Percentiles rank a stretch among this genome's conserved stretches.
Evolutionary conservation across 2,888 invertebrate species (phyloP).

Genomic region (Lapara coniferarum): DNA sequence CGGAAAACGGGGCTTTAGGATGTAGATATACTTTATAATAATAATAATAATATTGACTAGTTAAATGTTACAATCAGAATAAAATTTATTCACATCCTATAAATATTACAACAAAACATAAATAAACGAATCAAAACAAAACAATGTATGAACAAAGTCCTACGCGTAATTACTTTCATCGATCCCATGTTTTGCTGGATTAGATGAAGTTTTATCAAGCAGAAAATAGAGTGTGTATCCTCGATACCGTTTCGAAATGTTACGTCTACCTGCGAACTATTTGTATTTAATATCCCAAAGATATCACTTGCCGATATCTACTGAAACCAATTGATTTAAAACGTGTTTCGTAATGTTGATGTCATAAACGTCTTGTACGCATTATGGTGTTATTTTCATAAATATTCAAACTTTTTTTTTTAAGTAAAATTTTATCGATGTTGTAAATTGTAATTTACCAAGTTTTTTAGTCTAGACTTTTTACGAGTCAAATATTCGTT

Average conservation of each 20-base stretch:
- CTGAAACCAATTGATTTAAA: neutral
- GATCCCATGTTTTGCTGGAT: slow-evolving; percentile 27
- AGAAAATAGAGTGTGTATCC: slow-evolving; percentile 29
- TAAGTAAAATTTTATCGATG: neutral
- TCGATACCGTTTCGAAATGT: slow-evolving; percentile 18
- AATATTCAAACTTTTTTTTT: neutral
- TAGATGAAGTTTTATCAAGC: slow-evolving; percentile 29
- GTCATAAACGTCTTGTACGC: neutral
- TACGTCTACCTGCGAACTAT: slow-evolving; percentile 1
- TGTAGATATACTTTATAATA: no score
- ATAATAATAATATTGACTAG: no score
- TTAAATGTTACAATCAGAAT: no score
- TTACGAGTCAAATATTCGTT: slow-evolving; percentile 10
- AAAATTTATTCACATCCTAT: no score
- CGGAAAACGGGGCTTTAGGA: no score
- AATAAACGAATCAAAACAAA: slow-evolving; percentile 10
- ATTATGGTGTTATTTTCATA: neutral
- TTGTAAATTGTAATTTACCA: slow-evolving; percentile 2
- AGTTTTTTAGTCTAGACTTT: neutral
- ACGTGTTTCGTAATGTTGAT: neutral
- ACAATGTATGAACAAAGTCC: slow-evolving; percentile 1
- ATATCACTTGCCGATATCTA: neutral
- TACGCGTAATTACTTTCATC: slow-evolving; percentile 29
- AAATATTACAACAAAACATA: neutral
- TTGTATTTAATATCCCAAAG: slow-evolving; percentile 4